These are phyloP conservation scores for Colistium nudipinnis DNA, from an alignment of 2,113 vertebrate species.

Conservation along the genomic window DNA sequence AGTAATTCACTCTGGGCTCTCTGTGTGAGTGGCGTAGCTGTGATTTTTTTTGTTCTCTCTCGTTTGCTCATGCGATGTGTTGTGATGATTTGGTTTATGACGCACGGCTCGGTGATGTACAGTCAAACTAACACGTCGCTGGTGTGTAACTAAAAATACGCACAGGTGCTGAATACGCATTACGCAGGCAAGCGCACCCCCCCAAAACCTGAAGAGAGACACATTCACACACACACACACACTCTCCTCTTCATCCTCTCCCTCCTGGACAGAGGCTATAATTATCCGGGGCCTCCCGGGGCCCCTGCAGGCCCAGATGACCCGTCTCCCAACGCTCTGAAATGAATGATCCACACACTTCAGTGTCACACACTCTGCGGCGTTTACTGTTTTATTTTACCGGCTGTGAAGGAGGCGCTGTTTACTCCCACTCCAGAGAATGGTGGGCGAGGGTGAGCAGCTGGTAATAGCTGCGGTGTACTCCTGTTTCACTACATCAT, in stretches of 20 bases:
- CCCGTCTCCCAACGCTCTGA: slow-evolving; percentile 45
- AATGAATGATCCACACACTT: slow-evolving; percentile 67
- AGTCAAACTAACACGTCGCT: neutral
- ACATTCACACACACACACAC: neutral
- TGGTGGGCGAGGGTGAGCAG: no score
- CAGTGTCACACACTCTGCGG: slow-evolving; percentile 39
- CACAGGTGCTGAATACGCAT: slow-evolving; percentile 14
- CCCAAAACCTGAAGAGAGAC: neutral
- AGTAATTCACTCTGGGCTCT: neutral
- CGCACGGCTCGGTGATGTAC: neutral
- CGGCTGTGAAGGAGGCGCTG: slow-evolving; percentile 17
- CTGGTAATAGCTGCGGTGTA: no score
- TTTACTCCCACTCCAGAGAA: no score
- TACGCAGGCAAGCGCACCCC: neutral
- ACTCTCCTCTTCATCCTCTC: slow-evolving; percentile 41
- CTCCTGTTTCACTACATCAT: no score
- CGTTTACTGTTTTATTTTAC: slow-evolving; percentile 54
- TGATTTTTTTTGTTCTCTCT: no score
- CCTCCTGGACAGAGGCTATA: slow-evolving; percentile 54
- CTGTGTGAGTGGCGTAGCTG: no score
- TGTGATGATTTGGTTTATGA: neutral
- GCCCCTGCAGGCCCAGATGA: slow-evolving; percentile 44
- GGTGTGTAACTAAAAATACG: neutral
- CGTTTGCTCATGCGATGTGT: neutral
- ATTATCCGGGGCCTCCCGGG: slow-evolving; percentile 61